Percentiles rank a stretch among this genome's conserved stretches.
Conservation (phyloP, 2,113 vertebrate species). For the Carassius auratus region DNA sequence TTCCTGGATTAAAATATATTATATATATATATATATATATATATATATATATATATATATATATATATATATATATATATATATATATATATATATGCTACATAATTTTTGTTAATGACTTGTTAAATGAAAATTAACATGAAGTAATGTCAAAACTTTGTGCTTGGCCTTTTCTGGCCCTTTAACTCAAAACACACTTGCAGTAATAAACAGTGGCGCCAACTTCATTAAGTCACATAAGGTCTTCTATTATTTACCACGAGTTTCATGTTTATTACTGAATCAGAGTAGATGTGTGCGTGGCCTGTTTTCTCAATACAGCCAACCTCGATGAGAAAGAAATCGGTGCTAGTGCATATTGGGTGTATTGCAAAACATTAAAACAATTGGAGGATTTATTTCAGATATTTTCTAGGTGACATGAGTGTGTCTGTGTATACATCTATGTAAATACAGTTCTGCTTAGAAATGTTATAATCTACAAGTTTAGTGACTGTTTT, state of each 20-base stretch:
- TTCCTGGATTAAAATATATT: not conserved
- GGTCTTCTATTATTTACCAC: constrained; percentile 65
- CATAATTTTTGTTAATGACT: not conserved
- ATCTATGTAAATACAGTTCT: not conserved
- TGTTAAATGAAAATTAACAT: not conserved
- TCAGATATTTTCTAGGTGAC: not conserved
- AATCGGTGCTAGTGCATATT: not conserved
- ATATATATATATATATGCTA: too few species aligned
- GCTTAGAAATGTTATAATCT: not conserved
- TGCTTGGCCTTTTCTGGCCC: not conserved
- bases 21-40: too few species aligned
- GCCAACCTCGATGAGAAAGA: not conserved
- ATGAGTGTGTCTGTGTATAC: not conserved
- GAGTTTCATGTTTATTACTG: constrained; percentile 34
- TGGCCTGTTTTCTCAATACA: not conserved
- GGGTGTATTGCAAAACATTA: not conserved
- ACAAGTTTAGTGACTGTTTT: not conserved
- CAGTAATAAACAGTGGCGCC: constrained; percentile 33
- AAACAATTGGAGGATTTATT: not conserved
- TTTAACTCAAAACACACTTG: constrained; percentile 19
- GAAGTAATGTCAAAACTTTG: not conserved
- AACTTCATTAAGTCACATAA: constrained; percentile 62
- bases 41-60: too few species aligned
- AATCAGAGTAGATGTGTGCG: constrained; percentile 58
- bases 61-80: too few species aligned